Base-by-base conservation (phyloP, 2,797 vertebrate species). In the Brachyrhaphis roseni region DNA sequence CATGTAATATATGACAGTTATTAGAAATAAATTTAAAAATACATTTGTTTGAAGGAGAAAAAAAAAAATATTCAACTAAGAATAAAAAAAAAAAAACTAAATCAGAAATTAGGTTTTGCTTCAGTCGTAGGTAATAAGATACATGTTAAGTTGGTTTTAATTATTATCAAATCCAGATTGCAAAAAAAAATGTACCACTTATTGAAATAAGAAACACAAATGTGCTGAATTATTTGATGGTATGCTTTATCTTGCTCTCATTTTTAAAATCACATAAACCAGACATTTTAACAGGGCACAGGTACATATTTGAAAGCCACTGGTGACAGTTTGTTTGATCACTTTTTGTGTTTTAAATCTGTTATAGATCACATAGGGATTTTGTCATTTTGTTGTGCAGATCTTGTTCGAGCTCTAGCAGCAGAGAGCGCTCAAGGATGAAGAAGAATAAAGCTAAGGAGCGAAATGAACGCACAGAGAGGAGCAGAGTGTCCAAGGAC, bases 331-430 rank as follows among this genome's bases (percentile, higher is more conserved):
- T 4, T 26, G 2, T 76, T 82, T 73, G 11, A 49, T 31, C 41
- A n/a, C 51, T 47, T 62, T 8, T n/a, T 72, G 26, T 36, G 39
- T 1, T 70, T 16, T 23, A 59, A 59, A 8, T 31, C 7, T 23
- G 31, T 15, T 34, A 5, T 10, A 53, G 72, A 55, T 72, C 3
- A 39, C 18, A 76, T 57, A 59, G 76, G 8, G 6, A 12, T 76
- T 81, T 84, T 79, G 8, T 85, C 8, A 73, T 83, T 73, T 12
- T 13, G 57, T 4, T 0, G 82, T 83, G 85, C 72, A 94, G 94
- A 86, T 95, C 93, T 53, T 53, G 28, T 72, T 97, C 97, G 1
- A 94, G 90, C 3, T 97, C 96, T 0, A 95, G 95, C 84, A 97
- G 96, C 84, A 86, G 88, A 4, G 98, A 98, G 55, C 94, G 83